Conservation (phyloP, 2,797 vertebrate species). For the Lerista edwardsae region DNA sequence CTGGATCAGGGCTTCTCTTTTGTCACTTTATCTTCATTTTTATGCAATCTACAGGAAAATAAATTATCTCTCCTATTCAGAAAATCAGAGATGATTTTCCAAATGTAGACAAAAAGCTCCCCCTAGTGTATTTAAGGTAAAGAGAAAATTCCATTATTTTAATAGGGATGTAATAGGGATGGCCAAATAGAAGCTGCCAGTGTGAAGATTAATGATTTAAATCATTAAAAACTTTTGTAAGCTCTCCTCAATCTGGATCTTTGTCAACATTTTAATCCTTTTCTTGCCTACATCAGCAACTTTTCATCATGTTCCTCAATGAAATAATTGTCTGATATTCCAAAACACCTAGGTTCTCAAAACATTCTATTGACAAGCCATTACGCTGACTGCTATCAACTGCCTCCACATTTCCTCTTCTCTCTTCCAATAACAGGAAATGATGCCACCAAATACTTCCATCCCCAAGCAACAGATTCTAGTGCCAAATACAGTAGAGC, state of each 20-base stretch:
- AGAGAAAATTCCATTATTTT: not conserved
- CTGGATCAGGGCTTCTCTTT: not conserved
- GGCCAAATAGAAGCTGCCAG: not conserved
- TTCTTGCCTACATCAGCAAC: not conserved
- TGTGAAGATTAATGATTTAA: not conserved
- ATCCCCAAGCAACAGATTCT: not conserved
- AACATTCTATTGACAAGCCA: not conserved
- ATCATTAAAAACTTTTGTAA: not conserved
- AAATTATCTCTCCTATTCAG: not conserved
- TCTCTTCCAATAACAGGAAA: not conserved
- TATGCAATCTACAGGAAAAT: not conserved
- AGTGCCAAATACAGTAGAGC: not conserved
- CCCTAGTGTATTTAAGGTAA: slow-evolving; percentile 13
- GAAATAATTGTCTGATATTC: not conserved
- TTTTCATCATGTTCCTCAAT: not conserved
- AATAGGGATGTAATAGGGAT: not conserved
- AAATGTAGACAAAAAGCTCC: slow-evolving; percentile 18
- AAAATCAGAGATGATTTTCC: not conserved
- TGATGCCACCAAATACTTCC: not conserved
- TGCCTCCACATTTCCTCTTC: not conserved
- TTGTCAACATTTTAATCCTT: not conserved
- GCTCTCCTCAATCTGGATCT: not conserved
- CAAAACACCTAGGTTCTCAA: not conserved
- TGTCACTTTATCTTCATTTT: not conserved
- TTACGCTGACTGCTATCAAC: not conserved